Base-by-base conservation (phyloP, 2,797 vertebrate genomes). In the Helostoma temminkii region DNA sequence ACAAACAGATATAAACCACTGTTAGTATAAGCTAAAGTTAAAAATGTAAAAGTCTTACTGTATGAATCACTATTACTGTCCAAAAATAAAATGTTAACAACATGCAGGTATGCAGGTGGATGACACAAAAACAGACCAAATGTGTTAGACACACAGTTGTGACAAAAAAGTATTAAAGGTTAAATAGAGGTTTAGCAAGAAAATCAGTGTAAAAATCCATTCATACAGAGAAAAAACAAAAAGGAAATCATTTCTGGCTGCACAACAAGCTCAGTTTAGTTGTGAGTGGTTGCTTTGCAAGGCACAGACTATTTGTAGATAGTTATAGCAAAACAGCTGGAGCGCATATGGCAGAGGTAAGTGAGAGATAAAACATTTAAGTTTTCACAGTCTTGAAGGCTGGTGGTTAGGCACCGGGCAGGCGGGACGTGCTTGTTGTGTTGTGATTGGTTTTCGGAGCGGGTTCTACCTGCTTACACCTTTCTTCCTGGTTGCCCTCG, bases 391-490 rank as follows among this genome's bases (percentile, higher is more conserved):
- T 83, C 49, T 56, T 43, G 16, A 42, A 56, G 66, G 66, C 78
- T 73, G 72, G 62, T 72, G 81, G 90, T 92, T 91, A 93, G 88
- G 78, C 68, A 56, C 73, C 34, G 30, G 70, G 77, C 76, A 84
- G 85, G 81, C 78, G 57, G 71, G 78, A 68, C 82, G 89, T 92
- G 87, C 87, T 90, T 73, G 64, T 74, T 50, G 78, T 80, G 77
- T 76, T 77, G 81, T 57, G 76, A 78, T 70, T 60, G 80, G 78
- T 69, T 47, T 54, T 32, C 16, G 50, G 65, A 39, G 71, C 6
- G 70, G 68, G 79, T 63, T 94, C 96, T 98, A 98, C 97, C 97
- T 98, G 96, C 96, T 98, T 98, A 93, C 97, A 97, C 87, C 95
- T 96, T 76, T 98, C 96, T 91, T 98, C 96, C 93, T 96, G 94